Base-by-base conservation (phyloP, 2,797 vertebrate genomes). In the Crax fasciolata region DNA sequence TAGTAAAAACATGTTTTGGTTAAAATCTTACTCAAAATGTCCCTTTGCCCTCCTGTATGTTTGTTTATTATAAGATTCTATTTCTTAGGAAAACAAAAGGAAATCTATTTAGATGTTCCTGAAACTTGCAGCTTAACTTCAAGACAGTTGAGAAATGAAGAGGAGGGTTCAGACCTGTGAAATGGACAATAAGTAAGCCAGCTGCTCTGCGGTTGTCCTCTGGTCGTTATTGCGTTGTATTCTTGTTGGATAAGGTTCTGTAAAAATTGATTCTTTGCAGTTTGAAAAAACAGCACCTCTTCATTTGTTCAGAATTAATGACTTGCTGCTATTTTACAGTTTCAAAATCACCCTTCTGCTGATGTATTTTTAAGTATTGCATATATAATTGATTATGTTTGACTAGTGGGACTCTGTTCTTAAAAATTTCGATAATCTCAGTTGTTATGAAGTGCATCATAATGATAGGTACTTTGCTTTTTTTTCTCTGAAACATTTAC, bases 1-100 rank as follows among this genome's bases (percentile, higher is more conserved):
- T 96, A 96, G 87, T 95, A 94, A 95, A 96, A 96, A 96, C 91
- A 91, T 95, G 91, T 97, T 97, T 97, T 97, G 80, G 41, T 94
- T 97, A 95, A 96, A 96, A 88, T 94, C 78, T 87, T 96, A 91
- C 78, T 96, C 96, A 94, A 58, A 95, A 93, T 94, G 92, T 90
- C 85, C 95, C 89, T 96, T 95, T 96, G 91, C 90, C 95, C 89
- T 93, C 79, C 93, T 91, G 76, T 94, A 92, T 96, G 71, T 96
- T 96, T 97, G 91, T 95, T 96, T 97, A 96, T 94, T 95, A 39
- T 91, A 95, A 91, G 94, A 90, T 93, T 93, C 90, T 93, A n/a
- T 96, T 97, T 96, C 91, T 96, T 96, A 96, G 86, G 87, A 94
- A 96, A 97, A 96, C 93, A 95, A 35, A 90, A 93, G 89, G 44